These are phyloP conservation scores for Drosophila mimica DNA, from an alignment of 2,888 invertebrate species.

Conservation along the genomic window DNA sequence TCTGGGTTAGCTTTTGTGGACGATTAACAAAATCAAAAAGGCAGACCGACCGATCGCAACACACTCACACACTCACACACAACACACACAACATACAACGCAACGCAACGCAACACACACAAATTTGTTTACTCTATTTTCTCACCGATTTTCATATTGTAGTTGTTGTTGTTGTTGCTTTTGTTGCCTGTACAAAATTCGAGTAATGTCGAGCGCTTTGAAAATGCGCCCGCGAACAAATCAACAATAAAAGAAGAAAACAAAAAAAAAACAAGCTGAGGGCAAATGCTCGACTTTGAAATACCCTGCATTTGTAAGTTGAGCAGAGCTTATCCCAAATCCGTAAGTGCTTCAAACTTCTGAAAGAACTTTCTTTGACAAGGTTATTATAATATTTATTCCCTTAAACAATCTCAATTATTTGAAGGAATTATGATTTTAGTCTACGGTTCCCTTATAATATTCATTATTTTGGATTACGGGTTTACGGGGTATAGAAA, in stretches of 20 bases:
- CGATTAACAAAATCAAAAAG: conserved; percentile 77
- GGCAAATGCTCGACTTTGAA: not conserved
- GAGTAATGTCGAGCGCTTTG: conserved; percentile 59
- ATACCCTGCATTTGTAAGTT: conserved; percentile 10
- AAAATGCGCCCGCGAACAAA: conserved; percentile 35
- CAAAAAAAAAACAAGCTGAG: conserved; percentile 14
- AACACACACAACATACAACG: not conserved
- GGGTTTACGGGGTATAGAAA: conserved; percentile 33
- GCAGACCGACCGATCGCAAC: conserved; percentile 38
- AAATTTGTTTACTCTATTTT: conserved; percentile 44
- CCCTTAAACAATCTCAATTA: not conserved
- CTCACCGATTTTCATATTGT: conserved; percentile 39
- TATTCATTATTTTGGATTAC: not conserved
- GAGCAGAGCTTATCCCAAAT: not conserved
- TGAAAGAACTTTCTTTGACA: not conserved
- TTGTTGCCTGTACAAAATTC: conserved; percentile 42
- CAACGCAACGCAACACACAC: conserved; percentile 6
- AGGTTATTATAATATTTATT: not conserved
- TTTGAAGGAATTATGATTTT: not conserved
- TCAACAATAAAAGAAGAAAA: conserved; percentile 7
- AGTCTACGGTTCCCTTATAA: not conserved
- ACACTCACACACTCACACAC: conserved; percentile 26
- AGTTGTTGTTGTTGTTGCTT: not conserved
- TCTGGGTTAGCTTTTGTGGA: conserved; percentile 67
- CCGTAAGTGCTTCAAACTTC: not conserved